phyloP scores from a whole-genome alignment of 2,113 vertebrate genomes.

The Anthoscopus minutus region DNA sequence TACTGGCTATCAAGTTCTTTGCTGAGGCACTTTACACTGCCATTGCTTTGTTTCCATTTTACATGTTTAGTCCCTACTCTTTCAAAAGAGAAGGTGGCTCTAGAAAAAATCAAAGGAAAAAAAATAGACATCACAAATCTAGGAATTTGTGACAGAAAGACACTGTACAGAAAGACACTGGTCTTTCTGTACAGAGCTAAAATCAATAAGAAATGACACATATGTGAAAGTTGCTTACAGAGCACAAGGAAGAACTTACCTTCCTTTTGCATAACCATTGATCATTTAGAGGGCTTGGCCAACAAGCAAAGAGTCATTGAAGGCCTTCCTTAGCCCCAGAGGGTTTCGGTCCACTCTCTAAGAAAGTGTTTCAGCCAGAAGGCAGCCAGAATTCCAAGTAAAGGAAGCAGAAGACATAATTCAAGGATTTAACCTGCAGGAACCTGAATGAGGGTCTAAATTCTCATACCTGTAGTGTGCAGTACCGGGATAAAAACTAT shows the following conservation, averaged over 20 bases:
- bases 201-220: background rate
- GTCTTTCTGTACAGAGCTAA: background rate
- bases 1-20: background rate
- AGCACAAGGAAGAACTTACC: background rate
- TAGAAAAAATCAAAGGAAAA: background rate
- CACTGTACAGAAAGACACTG: too few species aligned
- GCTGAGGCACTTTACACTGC: background rate
- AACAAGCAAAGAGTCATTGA: background rate
- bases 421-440: background rate
- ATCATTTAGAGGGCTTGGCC: background rate
- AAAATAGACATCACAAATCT: background rate
- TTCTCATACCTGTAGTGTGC: fast-evolving
- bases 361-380: background rate
- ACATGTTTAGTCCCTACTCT: background rate
- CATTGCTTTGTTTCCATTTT: background rate
- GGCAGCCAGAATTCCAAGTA: background rate
- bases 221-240: background rate
- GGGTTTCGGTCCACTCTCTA: background rate
- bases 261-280: background rate
- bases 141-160: too few species aligned
- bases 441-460: background rate
- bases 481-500: background rate
- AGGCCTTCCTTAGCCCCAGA: background rate
- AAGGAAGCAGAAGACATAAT: background rate
- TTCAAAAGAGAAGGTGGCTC: background rate